Base-by-base conservation (phyloP, 2,797 vertebrate species). In the Perodicticus potto region DNA sequence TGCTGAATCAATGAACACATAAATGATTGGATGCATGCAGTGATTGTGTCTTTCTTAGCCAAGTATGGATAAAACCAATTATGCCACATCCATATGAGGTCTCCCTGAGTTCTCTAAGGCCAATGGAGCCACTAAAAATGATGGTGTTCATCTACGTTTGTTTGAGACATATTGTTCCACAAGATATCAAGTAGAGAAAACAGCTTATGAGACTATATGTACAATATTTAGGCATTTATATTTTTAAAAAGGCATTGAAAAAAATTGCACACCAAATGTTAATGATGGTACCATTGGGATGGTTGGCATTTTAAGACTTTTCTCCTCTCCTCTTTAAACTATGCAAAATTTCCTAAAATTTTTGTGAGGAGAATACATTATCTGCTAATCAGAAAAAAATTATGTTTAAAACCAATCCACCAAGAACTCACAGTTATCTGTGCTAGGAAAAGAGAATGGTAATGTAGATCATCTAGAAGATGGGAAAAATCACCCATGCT, bases 261-360 rank as follows among this genome's bases (percentile, higher is more conserved):
- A 53, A 73, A 87, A 61, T 29, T 27, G 29, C 0, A 40, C 1
- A 57, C 7, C 20, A 83, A 84, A 92, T 49, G 25, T 40, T 74
- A 83, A 40, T 3, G 22, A 9, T 53, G 7, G 4, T 74, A 37
- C 19, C 34, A 1, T 59, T 32, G 61, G 40, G 45, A 70, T 2
- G 3, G 17, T 37, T 37, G 3, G 23, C 25, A 45, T 53, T 74
- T 25, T 74, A 69, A 70, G 67, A 45, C 22, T 29, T 77, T 95
- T 93, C 63, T 84, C 0, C 23, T 84, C 77, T 55, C 22, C 43
- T 91, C 73, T 82, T 63, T 61, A 63, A 49, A 55, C 13, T 49
- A 14, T 27, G 49, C 25, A 78, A 37, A 86, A 65, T 93, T 93
- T 94, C 78, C 13, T 86, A 90, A 95, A 94, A 81, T 22, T 23